Evolutionary conservation across 2,113 vertebrate genomes (phyloP).

Genomic region (Hyaena hyaena): DNA sequence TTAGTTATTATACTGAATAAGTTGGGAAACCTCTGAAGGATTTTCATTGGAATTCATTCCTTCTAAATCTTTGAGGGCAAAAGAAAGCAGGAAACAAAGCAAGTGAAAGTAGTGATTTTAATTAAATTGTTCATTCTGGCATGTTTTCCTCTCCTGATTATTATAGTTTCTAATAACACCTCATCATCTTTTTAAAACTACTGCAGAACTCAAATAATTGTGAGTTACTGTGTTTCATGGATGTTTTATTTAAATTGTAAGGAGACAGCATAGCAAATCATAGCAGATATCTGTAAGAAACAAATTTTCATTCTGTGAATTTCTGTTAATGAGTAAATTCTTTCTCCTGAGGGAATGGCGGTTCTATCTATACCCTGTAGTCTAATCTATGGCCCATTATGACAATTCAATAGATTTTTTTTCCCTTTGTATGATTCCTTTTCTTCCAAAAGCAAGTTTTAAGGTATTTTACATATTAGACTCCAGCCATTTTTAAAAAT

Average conservation of each 20-base stretch:
- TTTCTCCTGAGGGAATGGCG: neutral
- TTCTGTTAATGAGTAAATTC: neutral
- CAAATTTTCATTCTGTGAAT: neutral
- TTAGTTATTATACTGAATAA: neutral
- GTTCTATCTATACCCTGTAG: neutral
- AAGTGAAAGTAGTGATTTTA: neutral
- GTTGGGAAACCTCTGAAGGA: neutral
- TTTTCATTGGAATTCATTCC: neutral
- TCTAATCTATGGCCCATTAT: neutral
- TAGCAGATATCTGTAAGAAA: neutral
- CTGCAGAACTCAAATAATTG: neutral
- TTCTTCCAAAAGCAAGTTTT: neutral
- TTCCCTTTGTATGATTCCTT: neutral
- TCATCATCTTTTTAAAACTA: neutral
- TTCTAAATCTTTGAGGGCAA: neutral
- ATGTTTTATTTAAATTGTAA: neutral
- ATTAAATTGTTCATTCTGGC: neutral
- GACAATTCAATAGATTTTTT: neutral
- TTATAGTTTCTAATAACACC: neutral
- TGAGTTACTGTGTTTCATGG: neutral
- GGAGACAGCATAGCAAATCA: neutral
- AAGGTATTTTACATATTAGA: neutral
- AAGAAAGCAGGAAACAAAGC: constrained; percentile 2
- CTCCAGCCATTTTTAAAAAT: neutral
- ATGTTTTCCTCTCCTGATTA: neutral